phyloP scores from a whole-genome alignment of 2,888 invertebrate species.

The Spodoptera exigua region DNA sequence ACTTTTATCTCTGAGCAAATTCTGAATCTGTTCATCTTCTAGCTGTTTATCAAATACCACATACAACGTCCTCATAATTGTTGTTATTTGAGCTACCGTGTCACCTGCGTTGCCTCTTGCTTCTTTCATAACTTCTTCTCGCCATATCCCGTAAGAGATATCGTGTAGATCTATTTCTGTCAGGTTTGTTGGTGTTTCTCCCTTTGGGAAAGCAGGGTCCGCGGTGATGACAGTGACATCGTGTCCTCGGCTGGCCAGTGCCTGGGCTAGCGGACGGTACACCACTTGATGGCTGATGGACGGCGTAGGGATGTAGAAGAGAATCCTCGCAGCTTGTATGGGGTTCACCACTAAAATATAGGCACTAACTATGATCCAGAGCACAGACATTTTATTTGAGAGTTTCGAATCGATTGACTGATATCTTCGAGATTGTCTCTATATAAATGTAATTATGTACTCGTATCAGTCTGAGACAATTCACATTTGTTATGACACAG shows the following conservation, averaged over 20 bases:
- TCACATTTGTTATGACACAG: too few species aligned
- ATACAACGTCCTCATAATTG: constrained; percentile 3
- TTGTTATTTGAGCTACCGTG: constrained; percentile 12
- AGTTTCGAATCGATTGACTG: not conserved
- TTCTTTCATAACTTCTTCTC: constrained; percentile 11
- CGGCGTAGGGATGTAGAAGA: constrained; percentile 70
- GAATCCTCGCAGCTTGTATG: constrained; percentile 54
- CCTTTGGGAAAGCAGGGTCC: constrained; percentile 71
- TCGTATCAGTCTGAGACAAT: not conserved
- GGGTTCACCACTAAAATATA: constrained; percentile 7
- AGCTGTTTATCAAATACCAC: constrained; percentile 41
- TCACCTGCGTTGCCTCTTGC: constrained; percentile 17
- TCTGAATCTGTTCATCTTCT: constrained; percentile 46
- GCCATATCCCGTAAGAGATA: constrained; percentile 60
- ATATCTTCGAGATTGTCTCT: not conserved
- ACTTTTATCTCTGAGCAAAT: constrained; percentile 52
- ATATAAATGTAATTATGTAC: not conserved
- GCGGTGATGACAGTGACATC: constrained; percentile 79
- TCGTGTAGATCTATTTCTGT: constrained; percentile 77
- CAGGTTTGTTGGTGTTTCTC: constrained; percentile 66
- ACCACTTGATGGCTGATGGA: constrained; percentile 83
- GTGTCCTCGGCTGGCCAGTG: constrained; percentile 79
- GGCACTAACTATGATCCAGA: not conserved
- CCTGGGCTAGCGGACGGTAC: constrained; percentile 73
- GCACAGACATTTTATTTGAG: constrained; percentile 7